Base-by-base conservation (phyloP, 2,797 vertebrate genomes). In the Semaprochilodus insignis region DNA sequence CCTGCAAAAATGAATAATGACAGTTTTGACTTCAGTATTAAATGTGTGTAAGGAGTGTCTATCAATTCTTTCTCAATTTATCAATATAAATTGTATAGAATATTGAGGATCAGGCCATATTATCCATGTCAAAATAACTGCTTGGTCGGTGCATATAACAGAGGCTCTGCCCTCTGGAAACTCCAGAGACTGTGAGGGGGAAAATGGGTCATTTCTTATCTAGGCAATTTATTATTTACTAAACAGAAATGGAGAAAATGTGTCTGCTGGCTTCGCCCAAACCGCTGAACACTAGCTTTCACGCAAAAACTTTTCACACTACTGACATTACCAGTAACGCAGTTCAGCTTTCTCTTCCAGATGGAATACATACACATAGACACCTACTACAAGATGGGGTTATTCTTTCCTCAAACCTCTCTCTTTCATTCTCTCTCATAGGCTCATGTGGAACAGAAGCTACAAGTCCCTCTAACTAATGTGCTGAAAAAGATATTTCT, bases 141-240 rank as follows among this genome's bases (percentile, higher is more conserved):
- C 21, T 73, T 23, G 71, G 52, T 40, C 31, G 51, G 13, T 3
- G 65, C 74, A 25, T 74, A 57, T 13, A 65, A 80, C 55, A 62
- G 55, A 40, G 10, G 16, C 23, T 81, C 17, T 75, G 62, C 25
- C 31, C 44, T 73, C 60, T 55, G 31, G 48, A 67, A 54, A 48
- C 19, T 73, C 74, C 25, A 34, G 25, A 25, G 44, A 31, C 36
- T 66, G 14, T 2, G 65, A 59, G 21, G 40, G 62, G n/a, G 31
- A 54, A 55, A 63, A 25, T 48, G 16, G 66, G 51, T 78, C 73
- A 85, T 44, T 23, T 77, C 14, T 44, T 69, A 62, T 80, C 48
- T 77, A 40, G 48, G 67, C 62, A 57, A 80, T 84, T 77, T 23
- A 84, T 84, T 82, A 86, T 86, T 88, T 86, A 86, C 60, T 25